A percentile compares a stretch with the other conserved stretches of the same genome.
phyloP scores from a whole-genome alignment of 2,113 vertebrate genomes.

The Xiphias gladius region DNA sequence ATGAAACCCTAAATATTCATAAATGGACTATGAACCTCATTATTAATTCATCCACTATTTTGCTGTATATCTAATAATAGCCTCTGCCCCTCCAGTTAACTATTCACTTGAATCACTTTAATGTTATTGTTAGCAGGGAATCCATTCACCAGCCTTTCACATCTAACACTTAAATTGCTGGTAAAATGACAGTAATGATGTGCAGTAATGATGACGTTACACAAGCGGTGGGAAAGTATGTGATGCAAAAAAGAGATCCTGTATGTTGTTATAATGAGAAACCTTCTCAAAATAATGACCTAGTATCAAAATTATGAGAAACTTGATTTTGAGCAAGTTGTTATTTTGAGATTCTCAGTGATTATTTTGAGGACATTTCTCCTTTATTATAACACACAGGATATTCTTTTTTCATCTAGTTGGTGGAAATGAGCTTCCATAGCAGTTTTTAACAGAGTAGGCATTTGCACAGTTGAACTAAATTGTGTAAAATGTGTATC shows the following conservation, averaged over 20 bases:
- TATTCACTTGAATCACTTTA: conserved; percentile 8
- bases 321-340: too few relatives aligned
- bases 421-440: too few relatives aligned
- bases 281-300: too few relatives aligned
- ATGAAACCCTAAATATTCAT: conserved; percentile 63
- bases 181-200: neutral
- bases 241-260: too few relatives aligned
- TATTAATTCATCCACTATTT: conserved; percentile 46
- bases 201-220: neutral
- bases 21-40: conserved; percentile 23
- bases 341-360: too few relatives aligned
- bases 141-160: neutral
- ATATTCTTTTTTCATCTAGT: too few relatives aligned
- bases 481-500: neutral
- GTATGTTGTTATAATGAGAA: too few relatives aligned
- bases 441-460: neutral
- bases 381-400: too few relatives aligned
- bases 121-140: neutral
- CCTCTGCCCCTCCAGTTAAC: neutral
- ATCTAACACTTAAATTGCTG: neutral
- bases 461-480: neutral
- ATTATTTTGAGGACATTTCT: too few relatives aligned
- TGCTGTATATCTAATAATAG: conserved; percentile 33
- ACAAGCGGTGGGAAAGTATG: neutral
- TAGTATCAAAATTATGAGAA: too few relatives aligned